A percentile compares a stretch with the other conserved stretches of the same genome.
These are phyloP conservation scores for Triplophysa yarkandensis DNA, from an alignment of 2,797 vertebrate species.

Conservation along the genomic window DNA sequence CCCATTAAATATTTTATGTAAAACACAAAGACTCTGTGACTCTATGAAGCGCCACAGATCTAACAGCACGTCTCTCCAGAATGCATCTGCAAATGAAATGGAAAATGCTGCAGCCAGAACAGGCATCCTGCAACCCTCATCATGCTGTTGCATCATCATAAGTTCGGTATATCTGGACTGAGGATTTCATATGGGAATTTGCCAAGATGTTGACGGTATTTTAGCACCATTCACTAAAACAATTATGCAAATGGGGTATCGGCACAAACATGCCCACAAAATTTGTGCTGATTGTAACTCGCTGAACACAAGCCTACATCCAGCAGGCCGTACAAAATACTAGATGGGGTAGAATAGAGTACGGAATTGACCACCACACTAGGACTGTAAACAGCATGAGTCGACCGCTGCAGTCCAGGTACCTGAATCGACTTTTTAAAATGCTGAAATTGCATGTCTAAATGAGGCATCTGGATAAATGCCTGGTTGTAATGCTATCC, in stretches of 20 bases:
- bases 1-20: slow-evolving; percentile 53
- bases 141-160: slow-evolving; percentile 44
- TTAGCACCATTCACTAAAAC: neutral
- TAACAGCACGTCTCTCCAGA: slow-evolving; percentile 31
- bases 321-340: neutral
- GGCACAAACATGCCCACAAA: neutral
- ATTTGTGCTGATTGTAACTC: neutral
- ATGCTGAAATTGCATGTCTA: neutral
- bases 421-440: neutral
- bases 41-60: slow-evolving; percentile 34
- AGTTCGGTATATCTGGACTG: slow-evolving; percentile 30
- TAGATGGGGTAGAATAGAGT: neutral
- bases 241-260: neutral
- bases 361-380: neutral
- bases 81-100: slow-evolving; percentile 37
- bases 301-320: neutral
- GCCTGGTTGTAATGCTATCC: neutral
- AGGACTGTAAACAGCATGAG: neutral
- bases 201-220: neutral
- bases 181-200: neutral
- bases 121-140: slow-evolving; percentile 34
- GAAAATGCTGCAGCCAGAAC: slow-evolving; percentile 33
- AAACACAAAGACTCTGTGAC: slow-evolving; percentile 47
- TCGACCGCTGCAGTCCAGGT: neutral
- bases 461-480: neutral